These are phyloP conservation scores for Cyclura pinguis DNA, from an alignment of 2,797 vertebrate species.

Conservation along the genomic window DNA sequence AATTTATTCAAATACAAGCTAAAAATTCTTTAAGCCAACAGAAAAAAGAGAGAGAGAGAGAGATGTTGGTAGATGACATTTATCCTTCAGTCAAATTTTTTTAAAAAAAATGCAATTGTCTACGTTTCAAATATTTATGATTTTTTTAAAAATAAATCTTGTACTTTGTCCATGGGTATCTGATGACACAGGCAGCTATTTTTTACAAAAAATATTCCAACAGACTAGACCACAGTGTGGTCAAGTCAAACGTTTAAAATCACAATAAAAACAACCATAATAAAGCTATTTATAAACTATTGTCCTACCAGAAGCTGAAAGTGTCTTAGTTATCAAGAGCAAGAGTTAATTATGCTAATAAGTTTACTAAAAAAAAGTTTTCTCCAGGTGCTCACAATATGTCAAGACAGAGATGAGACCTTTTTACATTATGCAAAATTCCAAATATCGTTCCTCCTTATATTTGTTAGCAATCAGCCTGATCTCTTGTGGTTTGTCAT, in stretches of 20 bases:
- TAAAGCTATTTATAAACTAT: background rate
- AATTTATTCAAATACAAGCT: background rate
- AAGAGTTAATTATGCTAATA: background rate
- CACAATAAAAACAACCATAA: background rate
- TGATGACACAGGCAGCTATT: background rate
- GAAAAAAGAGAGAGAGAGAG: too few species aligned
- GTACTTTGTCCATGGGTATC: background rate
- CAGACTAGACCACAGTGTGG: background rate
- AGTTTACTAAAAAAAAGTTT: background rate
- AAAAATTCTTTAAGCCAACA: too few species aligned
- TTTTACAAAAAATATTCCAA: background rate
- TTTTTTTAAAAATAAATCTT: background rate
- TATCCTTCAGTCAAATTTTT: background rate
- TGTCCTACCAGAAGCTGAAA: background rate
- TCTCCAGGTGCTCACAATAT: slow-evolving; percentile 18
- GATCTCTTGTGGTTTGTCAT: slow-evolving; percentile 69
- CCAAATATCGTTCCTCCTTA: slow-evolving; percentile 66
- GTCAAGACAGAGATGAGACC: slow-evolving; percentile 50
- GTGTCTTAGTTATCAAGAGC: background rate
- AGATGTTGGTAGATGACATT: too few species aligned
- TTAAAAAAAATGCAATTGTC: background rate
- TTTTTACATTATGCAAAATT: slow-evolving; percentile 65
- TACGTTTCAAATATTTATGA: background rate
- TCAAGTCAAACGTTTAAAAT: background rate
- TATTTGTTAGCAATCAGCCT: slow-evolving; percentile 71